A percentile compares a stretch with the other conserved stretches of the same genome.
Conservation (phyloP, 1,140 invertebrate genomes). For the Papilio machaon region DNA sequence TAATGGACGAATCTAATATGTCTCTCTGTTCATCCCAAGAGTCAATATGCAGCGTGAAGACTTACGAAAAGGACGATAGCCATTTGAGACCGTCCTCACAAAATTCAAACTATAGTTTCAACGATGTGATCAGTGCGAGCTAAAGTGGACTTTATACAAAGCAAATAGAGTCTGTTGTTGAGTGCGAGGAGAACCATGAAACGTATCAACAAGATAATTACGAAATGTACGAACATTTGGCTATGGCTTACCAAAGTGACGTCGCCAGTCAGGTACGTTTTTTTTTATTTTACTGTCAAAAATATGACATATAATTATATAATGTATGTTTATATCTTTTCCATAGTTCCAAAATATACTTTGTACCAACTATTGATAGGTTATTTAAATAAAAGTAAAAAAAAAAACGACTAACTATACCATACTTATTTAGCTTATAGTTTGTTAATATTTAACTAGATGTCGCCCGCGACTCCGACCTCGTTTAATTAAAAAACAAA, state of each 20-base stretch:
- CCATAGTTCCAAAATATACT: no score
- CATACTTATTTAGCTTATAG: no score
- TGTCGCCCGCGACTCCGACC: no score
- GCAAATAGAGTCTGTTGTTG: conserved; percentile 43
- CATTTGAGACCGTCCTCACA: conserved; percentile 67
- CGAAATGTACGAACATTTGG: conserved; percentile 73
- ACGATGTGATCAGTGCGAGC: conserved; percentile 64
- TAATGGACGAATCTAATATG: conserved; percentile 54
- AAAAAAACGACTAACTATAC: no score
- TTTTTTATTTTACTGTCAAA: no score
- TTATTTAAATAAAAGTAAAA: no score
- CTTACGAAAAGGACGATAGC: conserved; percentile 69
- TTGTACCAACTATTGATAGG: no score
- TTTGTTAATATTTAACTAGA: no score
- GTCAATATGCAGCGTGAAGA: conserved; percentile 56
- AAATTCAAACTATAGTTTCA: conserved; percentile 71
- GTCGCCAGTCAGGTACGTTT: conserved; percentile 63
- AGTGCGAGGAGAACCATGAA: conserved; percentile 52
- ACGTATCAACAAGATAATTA: conserved; percentile 61
- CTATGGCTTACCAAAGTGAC: conserved; percentile 73
- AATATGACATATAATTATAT: no score
- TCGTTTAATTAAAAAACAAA: no score
- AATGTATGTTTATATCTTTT: no score
- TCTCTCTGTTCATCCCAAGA: conserved; percentile 69
- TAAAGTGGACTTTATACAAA: conserved; percentile 50